Conservation (phyloP, 1,140 invertebrate genomes). For the Caenorhabditis tropicalis region DNA sequence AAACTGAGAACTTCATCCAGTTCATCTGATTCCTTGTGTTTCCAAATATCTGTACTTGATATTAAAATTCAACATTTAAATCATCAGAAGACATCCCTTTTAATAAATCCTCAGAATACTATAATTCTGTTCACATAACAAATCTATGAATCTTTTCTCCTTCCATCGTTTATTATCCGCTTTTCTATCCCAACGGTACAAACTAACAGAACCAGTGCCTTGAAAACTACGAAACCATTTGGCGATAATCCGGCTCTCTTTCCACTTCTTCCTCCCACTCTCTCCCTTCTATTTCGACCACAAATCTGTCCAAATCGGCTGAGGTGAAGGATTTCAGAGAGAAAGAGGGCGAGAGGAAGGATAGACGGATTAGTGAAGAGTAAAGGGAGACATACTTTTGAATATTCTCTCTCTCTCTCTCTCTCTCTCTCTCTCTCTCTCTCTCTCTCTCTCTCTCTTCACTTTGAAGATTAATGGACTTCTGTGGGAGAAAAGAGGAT, state of each 20-base stretch:
- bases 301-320: neutral
- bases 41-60: too few relatives aligned
- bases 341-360: neutral
- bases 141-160: neutral
- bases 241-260: conserved; percentile 19
- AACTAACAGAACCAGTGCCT: neutral
- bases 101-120: too few relatives aligned
- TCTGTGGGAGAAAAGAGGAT: too few relatives aligned
- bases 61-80: too few relatives aligned
- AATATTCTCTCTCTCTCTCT: too few relatives aligned
- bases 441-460: too few relatives aligned
- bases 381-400: neutral
- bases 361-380: neutral
- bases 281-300: neutral
- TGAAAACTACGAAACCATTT: neutral
- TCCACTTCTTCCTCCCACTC: neutral
- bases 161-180: too few relatives aligned
- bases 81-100: too few relatives aligned
- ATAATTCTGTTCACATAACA: neutral
- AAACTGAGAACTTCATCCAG: too few relatives aligned
- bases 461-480: too few relatives aligned
- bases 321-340: neutral
- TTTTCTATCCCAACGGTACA: neutral
- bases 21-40: too few relatives aligned
- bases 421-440: too few relatives aligned